Base-by-base conservation (phyloP, 2,797 vertebrate genomes). In the Galago senegalensis region DNA sequence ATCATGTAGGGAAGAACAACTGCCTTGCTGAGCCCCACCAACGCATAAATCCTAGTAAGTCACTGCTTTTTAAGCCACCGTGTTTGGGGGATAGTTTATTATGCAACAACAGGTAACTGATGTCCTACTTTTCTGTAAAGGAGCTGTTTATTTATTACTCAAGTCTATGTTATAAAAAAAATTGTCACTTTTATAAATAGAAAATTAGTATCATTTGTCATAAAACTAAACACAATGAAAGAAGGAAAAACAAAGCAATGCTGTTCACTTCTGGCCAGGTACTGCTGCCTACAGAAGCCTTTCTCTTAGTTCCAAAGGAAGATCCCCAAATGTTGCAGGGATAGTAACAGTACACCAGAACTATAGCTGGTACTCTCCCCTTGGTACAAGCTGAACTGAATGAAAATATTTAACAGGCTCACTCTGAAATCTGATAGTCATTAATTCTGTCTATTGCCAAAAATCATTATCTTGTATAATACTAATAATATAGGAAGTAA, bases 221-320 rank as follows among this genome's bases (percentile, higher is more conserved):
- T 61, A 86, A 96, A 85, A 90, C 37, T 70, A 82, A 93, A 85
- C 29, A 56, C 58, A 79, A 73, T 87, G n/a, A 67, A 79, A 87
- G 31, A 88, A 91, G 17, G 82, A 92, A 70, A 87, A 92, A 70
- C 21, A 88, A 95, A 91, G 40, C 34, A 61, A 53, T 29, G 12
- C 56, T 87, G 61, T 61, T 77, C 67, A 93, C 27, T 77, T 87
- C 27, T 58, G 86, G 77, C 23, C 46, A 91, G 37, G 76, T 81
- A 70, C 25, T 63, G 17, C 49, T 76, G 43, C 81, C 77, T 92
- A 43, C 2, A 5, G 73, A 84, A 81, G 49, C 4, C 61, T 61
- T 76, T 73, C 4, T 75, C 10, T 60, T 73, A 76, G 37, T 69
- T 67, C 16, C 92, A 85, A 58, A 85, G 46, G 77, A 70, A 94